Base-by-base conservation (phyloP, 2,797 vertebrate genomes). In the Eospalax fontanierii region DNA sequence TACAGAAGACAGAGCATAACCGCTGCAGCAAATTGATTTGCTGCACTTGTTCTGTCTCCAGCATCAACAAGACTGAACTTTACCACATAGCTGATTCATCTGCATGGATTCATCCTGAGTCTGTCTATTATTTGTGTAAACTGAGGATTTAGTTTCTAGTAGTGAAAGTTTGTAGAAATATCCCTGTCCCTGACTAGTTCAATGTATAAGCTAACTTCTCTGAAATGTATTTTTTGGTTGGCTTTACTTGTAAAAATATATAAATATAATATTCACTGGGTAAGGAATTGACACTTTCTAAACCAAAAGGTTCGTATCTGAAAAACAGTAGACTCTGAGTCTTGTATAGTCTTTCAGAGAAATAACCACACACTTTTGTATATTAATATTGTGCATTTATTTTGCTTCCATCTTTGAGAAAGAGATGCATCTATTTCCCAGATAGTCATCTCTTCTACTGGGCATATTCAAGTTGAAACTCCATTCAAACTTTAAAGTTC, bases 231-330 rank as follows among this genome's bases (percentile, higher is more conserved):
- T 86, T 73, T 18, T 43, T 43, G 40, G 40, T 87, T 28, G 30
- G 24, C 73, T 74, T 73, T 38, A n/a, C 89, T 79, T 73, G 10
- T 54, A 46, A 59, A 87, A 74, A 35, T 76, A 7, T 6, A 4
- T n/a, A 85, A 85, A 66, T 54, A 4, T 71, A 71, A 63, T 78
- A 70, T 16, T 70, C 35, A 87, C 9, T 85, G n/a, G 68, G 28
- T 82, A 80, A 74, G 35, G 38, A 12, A 33, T 30, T 21, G 78
- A 8, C 71, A n/a, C 54, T 91, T 97, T 87, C 84, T 35, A 66
- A 68, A 78, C 15, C 12, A 54, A 8, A 30, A 54, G 18, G 21
- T 33, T 10, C 7, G 1, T 50, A 73, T 1, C 18, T 50, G 15
- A 76, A 33, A 43, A 12, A 92, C 7, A 91, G 2, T n/a, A 19